Evolutionary conservation across 1,140 invertebrate species (phyloP).

Genomic region (Hestina assimilis): DNA sequence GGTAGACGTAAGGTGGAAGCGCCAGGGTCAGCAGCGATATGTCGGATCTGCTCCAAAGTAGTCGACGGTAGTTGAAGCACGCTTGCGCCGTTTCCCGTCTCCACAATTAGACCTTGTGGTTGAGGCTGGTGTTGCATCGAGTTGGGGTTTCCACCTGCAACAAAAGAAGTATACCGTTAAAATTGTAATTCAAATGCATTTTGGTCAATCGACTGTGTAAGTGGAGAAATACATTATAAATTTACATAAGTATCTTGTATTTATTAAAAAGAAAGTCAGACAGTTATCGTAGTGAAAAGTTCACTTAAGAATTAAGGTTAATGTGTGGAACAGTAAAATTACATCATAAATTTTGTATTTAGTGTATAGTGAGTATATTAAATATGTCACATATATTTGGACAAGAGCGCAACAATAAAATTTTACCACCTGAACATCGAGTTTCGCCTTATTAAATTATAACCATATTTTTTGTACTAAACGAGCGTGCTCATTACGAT

Average conservation of each 20-base stretch:
- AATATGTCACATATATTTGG: neutral
- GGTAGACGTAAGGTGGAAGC: slow-evolving; percentile 82
- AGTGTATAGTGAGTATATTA: neutral
- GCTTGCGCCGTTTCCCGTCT: slow-evolving; percentile 79
- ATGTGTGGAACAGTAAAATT: neutral
- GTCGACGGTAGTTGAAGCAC: slow-evolving; percentile 82
- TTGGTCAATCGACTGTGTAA: no score
- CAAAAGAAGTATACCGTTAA: slow-evolving; percentile 31
- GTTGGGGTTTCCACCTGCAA: slow-evolving; percentile 56
- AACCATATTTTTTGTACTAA: slow-evolving; percentile 2
- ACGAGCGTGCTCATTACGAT: slow-evolving; percentile 10
- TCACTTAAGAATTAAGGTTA: no score
- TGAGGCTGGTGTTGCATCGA: slow-evolving; percentile 60
- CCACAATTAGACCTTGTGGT: slow-evolving; percentile 72
- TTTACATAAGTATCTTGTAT: slow-evolving; percentile 22
- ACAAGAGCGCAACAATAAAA: neutral
- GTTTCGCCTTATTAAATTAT: neutral
- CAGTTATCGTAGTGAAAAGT: no score
- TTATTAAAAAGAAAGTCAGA: neutral
- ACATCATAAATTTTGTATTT: neutral
- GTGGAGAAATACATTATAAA: no score
- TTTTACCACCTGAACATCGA: neutral
- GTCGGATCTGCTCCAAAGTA: slow-evolving; percentile 83
- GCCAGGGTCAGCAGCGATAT: slow-evolving; percentile 82
- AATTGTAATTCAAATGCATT: neutral